Base-by-base conservation (phyloP, 2,797 vertebrate genomes). In the Brotula barbata region DNA sequence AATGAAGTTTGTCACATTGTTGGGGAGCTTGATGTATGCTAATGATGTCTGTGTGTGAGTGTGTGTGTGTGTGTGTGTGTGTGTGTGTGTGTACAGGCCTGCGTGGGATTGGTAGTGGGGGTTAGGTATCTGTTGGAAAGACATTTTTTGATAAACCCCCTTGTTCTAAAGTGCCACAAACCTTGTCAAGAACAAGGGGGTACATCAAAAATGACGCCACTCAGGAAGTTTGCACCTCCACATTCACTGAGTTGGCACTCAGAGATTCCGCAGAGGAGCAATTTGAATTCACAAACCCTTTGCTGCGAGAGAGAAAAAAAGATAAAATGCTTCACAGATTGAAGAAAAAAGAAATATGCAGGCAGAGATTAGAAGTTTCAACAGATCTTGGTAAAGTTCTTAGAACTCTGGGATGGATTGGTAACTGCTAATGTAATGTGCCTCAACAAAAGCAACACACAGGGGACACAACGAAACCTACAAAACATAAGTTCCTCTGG, bases 11-110 rank as follows among this genome's bases (percentile, higher is more conserved):
- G 88, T 88, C 89, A 88, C 75, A 70, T 81, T 58, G 63, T 77
- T 77, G 80, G 79, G 80, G 82, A 73, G 86, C 87, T 85, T 88
- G 89, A 91, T 87, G 88, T 85, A 89, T 89, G 90, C 86, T 89
- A 90, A 91, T 89, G 80, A 86, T 68, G 78, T 64, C 33, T 36
- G 55, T 6, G 64, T 66, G 72, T 78, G 81, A 58, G 60, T 66
- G 68, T 51, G 64, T 54, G 75, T 58, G 52, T 68, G 52, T 58
- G 44, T 53, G 43, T 43, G 41, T 66, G 68, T 51, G 64, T 54
- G 75, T 58, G 52, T 68, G 52, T 58, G 44, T 53, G 43, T 43
- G 41, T 66, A 34, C 33, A 53, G 41, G 66, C 56, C 47, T 65
- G 70, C 2, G 71, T 71, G 79, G 65, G 75, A 66, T 37, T 68